Percentiles rank a stretch among this genome's conserved stretches.
These are phyloP conservation scores for Canis aureus DNA, from an alignment of 2,113 vertebrate species.

Conservation along the genomic window DNA sequence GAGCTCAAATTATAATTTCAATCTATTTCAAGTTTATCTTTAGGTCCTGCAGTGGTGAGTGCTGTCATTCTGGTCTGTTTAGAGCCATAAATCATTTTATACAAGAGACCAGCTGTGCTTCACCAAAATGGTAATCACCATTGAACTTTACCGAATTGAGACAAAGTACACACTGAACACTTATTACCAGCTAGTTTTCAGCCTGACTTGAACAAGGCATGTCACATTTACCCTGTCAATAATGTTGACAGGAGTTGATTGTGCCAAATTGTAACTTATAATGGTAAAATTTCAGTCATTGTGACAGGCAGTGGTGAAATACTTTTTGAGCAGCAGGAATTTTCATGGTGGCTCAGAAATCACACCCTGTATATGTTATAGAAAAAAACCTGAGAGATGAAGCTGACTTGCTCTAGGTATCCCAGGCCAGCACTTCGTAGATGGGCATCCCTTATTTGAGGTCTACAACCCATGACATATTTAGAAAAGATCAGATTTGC, in stretches of 20 bases:
- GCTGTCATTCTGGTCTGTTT: neutral
- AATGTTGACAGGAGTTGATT: constrained; percentile 35
- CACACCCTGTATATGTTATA: neutral
- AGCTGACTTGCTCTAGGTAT: neutral
- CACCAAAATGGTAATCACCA: neutral
- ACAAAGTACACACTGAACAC: neutral
- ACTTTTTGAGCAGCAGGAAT: neutral
- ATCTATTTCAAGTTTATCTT: neutral
- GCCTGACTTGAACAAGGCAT: neutral
- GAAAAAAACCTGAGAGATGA: neutral
- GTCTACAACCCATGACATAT: neutral
- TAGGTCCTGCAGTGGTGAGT: neutral
- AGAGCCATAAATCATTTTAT: neutral
- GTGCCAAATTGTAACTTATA: neutral
- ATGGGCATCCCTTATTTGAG: neutral
- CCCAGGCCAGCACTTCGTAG: neutral
- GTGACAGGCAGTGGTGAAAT: neutral
- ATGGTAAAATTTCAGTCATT: constrained; percentile 19
- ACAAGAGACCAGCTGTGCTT: neutral
- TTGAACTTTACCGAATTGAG: constrained; percentile 37
- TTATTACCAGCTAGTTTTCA: neutral
- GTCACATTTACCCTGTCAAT: constrained; percentile 3
- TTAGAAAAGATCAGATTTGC: neutral
- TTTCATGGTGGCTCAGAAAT: constrained; percentile 9
- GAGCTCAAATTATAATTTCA: neutral